These are phyloP conservation scores for Saccostrea echinata DNA, from an alignment of 1,140 invertebrate species.

Conservation along the genomic window DNA sequence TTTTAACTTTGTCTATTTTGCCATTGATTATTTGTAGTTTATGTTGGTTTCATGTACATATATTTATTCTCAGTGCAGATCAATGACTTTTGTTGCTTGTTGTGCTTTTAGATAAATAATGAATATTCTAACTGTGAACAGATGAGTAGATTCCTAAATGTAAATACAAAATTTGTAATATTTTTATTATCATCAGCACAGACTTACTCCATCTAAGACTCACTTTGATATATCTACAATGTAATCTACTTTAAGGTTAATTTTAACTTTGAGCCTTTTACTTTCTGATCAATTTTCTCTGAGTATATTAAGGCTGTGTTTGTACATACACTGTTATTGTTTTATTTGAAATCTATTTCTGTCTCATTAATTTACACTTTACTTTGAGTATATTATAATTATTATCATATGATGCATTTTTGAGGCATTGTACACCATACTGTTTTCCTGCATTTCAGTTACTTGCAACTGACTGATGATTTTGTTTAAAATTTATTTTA, in stretches of 20 bases:
- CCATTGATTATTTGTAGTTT: neutral
- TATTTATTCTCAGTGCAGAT: neutral
- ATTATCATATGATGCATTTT: no score
- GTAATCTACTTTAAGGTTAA: neutral
- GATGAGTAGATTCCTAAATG: conserved; percentile 24
- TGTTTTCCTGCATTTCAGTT: no score
- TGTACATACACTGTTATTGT: no score
- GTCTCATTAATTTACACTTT: no score
- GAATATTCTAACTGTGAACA: conserved; percentile 26
- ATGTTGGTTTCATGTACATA: neutral
- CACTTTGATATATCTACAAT: neutral
- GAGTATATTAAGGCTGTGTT: no score
- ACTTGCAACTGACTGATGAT: no score
- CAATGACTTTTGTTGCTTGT: neutral
- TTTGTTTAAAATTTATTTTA: neutral
- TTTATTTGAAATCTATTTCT: no score
- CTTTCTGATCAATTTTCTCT: no score
- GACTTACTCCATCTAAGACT: neutral
- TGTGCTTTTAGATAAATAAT: conserved; percentile 18
- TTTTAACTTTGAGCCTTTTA: no score
- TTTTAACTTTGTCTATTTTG: neutral
- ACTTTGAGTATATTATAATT: no score
- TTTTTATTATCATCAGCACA: conserved; percentile 3
- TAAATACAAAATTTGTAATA: neutral
- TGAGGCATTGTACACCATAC: no score